Evolutionary conservation across 2,797 vertebrate genomes (phyloP).

Genomic region (Chelmon rostratus): DNA sequence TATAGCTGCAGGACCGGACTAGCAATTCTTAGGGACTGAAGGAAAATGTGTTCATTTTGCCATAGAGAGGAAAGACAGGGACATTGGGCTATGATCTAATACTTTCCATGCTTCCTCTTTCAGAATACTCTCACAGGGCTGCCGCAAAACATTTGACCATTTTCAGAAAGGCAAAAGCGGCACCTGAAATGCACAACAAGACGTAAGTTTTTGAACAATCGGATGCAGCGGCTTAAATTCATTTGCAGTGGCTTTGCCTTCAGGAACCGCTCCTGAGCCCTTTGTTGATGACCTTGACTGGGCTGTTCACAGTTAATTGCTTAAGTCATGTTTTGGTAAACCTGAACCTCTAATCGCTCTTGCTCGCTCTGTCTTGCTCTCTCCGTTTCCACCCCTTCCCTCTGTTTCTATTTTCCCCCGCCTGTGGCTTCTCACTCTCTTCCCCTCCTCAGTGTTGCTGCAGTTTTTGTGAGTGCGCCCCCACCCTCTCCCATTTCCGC

Average conservation of each 20-base stretch:
- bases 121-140: slow-evolving; percentile 52
- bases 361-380: slow-evolving; percentile 59
- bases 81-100: slow-evolving; percentile 68
- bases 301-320: slow-evolving; percentile 76
- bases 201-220: slow-evolving; percentile 7
- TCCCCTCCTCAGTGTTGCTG: slow-evolving; percentile 63
- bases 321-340: slow-evolving; percentile 84
- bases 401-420: slow-evolving; percentile 56
- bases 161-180: slow-evolving; percentile 65
- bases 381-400: slow-evolving; percentile 62
- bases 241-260: slow-evolving; percentile 73
- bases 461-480: slow-evolving; percentile 65
- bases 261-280: slow-evolving; percentile 64
- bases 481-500: slow-evolving; percentile 77
- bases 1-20: slow-evolving; percentile 48
- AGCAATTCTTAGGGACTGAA: slow-evolving; percentile 35
- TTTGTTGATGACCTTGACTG: slow-evolving; percentile 64
- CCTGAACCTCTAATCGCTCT: slow-evolving; percentile 80
- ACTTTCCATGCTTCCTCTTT: slow-evolving; percentile 75
- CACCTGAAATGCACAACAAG: slow-evolving; percentile 69
- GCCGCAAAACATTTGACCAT: slow-evolving; percentile 57
- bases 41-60: slow-evolving; percentile 65
- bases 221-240: slow-evolving; percentile 64
- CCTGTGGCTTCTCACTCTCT: slow-evolving; percentile 67
- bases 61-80: slow-evolving; percentile 56